phyloP scores from a whole-genome alignment of 2,888 invertebrate genomes.

The Oscheius onirici region DNA sequence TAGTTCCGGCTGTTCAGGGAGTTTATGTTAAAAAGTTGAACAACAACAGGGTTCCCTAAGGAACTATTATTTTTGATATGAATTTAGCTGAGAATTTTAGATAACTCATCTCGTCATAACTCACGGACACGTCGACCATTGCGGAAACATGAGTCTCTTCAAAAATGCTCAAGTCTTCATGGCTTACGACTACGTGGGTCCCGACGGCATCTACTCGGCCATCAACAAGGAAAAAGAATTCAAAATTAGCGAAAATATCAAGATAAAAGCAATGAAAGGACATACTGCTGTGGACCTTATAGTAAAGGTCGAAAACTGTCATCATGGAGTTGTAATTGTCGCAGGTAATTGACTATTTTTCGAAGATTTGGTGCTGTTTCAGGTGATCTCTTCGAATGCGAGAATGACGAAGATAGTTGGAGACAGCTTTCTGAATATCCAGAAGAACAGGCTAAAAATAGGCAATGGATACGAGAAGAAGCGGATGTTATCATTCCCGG shows the following conservation, averaged over 20 bases:
- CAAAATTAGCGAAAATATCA: conserved; percentile 1
- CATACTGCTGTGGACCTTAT: conserved; percentile 46
- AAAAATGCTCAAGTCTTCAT: conserved; percentile 40
- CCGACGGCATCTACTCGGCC: conserved; percentile 11
- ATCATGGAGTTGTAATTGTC: conserved; percentile 24
- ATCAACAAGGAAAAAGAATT: conserved; percentile 2
- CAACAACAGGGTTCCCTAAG: too few relatives aligned
- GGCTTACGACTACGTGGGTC: conserved; percentile 38
- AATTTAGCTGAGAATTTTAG: background rate
- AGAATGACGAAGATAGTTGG: conserved; percentile 35
- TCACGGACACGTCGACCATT: conserved; percentile 55
- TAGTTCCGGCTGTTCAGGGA: too few relatives aligned
- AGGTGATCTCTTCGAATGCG: conserved; percentile 47
- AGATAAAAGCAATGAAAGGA: conserved; percentile 38
- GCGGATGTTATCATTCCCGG: conserved; percentile 46
- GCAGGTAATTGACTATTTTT: conserved; percentile 18
- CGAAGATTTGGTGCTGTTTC: background rate
- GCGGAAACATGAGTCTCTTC: conserved; percentile 45
- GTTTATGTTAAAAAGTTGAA: too few relatives aligned
- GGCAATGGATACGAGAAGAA: conserved; percentile 31
- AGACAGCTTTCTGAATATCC: conserved; percentile 7
- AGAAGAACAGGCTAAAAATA: conserved; percentile 24
- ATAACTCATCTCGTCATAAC: conserved; percentile 42
- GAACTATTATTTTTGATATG: too few relatives aligned
- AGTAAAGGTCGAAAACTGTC: conserved; percentile 21